Conservation (phyloP, 2,113 vertebrate species). For the Pimephales promelas region DNA sequence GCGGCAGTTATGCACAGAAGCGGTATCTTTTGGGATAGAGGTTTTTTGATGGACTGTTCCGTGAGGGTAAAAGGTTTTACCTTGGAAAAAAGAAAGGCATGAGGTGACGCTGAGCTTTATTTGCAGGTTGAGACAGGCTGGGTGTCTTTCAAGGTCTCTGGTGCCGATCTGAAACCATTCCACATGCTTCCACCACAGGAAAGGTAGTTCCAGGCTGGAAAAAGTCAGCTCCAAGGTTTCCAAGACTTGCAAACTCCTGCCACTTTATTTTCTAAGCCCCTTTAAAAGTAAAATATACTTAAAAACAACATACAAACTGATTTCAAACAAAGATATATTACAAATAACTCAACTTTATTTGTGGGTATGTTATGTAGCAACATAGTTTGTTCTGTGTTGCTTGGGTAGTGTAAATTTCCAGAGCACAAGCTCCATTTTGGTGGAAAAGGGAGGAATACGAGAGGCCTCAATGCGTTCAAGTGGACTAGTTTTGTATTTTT, state of each 20-base stretch:
- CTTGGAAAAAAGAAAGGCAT: constrained; percentile 1
- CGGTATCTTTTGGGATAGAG: constrained; percentile 35
- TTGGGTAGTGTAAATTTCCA: background rate
- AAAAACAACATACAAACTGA: background rate
- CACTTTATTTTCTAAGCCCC: background rate
- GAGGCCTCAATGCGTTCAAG: background rate
- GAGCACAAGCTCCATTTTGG: background rate
- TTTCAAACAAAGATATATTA: background rate
- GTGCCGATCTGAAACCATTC: background rate
- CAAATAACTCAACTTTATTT: background rate
- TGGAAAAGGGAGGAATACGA: background rate
- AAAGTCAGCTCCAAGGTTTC: background rate
- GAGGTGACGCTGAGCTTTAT: background rate
- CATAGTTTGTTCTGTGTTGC: background rate
- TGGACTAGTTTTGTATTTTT: constrained; percentile 18
- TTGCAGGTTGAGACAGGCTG: background rate
- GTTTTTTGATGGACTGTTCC: constrained; percentile 27
- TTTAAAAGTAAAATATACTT: background rate
- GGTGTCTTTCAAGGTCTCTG: background rate
- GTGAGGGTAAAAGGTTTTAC: constrained; percentile 29
- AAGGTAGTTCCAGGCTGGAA: background rate
- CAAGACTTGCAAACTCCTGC: background rate
- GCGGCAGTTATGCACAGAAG: constrained; percentile 42
- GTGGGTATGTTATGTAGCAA: background rate
- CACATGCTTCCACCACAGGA: background rate